Evolutionary conservation across 1,140 invertebrate genomes (phyloP), one percentile per base, ranked within the genome.

Genomic region (Steinernema khuongi): DNA sequence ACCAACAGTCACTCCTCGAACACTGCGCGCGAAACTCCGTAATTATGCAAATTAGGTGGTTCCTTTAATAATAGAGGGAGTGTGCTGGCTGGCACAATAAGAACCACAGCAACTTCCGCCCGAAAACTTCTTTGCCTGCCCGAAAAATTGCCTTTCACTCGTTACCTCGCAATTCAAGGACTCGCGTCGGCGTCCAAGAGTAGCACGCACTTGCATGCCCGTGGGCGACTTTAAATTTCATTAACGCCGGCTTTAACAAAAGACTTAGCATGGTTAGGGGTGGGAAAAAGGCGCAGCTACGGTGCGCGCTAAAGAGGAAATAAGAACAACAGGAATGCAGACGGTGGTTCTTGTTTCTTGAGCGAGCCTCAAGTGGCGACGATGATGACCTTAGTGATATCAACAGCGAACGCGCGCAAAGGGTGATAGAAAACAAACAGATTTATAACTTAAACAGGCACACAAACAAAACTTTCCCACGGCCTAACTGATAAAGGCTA

Each of bases 341-440:
- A n/a, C 7, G n/a, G 36, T 41, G 36, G 36, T 7, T n/a, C 7
- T 41, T 41, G 36, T 41, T 41, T 11, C 7, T 7, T 41, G 36
- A 7, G 7, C 36, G 36, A 41, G n/a, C 36, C 36, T 41, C 36
- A 41, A 41, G n/a, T 41, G 36, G 36, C 36, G 36, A 41, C 36
- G 7, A 7, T 22, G 50, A 60, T 60, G 50, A 60, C 50, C 50
- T 60, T 26, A 26, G 11, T 22, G 50, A 60, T 60, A 60, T 60
- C 50, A 60, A 60, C 50, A 4, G 50, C 50, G 26, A 60, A 26
- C 26, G 50, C 26, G 50, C 50, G 50, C 50, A 60, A 60, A 14
- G 50, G 19, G 50, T 60, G 50, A 60, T 60, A 60, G 14, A 60
- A 60, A 60, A 60, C 50, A 60, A 60, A 60, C 50, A 60, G 50